These are phyloP conservation scores for Naso thynnoides DNA, from an alignment of 2,797 vertebrate species.

Conservation along the genomic window DNA sequence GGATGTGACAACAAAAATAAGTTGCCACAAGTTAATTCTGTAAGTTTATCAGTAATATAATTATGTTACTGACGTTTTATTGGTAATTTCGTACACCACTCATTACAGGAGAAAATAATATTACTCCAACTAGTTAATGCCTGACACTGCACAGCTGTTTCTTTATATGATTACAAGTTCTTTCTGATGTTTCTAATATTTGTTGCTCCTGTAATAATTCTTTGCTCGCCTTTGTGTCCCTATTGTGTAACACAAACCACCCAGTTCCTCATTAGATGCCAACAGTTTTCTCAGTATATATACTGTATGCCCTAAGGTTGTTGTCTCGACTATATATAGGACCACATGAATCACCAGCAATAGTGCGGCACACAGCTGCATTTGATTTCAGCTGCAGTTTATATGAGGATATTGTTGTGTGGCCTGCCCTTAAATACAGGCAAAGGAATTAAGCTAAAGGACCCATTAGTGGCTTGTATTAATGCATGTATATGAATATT, in stretches of 20 bases:
- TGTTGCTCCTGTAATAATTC: background rate
- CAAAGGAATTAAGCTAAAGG: background rate
- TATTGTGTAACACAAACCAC: conserved; percentile 15
- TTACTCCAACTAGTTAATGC: too few relatives aligned
- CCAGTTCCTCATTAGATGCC: conserved; percentile 21
- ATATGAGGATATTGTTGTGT: background rate
- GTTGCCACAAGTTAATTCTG: too few relatives aligned
- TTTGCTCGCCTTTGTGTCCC: conserved; percentile 7
- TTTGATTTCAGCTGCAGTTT: conserved; percentile 25
- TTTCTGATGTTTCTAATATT: background rate
- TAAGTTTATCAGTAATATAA: too few relatives aligned
- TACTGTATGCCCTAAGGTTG: conserved; percentile 45
- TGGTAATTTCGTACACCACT: too few relatives aligned
- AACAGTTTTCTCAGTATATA: conserved; percentile 14
- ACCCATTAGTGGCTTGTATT: background rate
- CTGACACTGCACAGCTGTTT: background rate
- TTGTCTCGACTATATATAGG: conserved; percentile 44
- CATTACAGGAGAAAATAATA: too few relatives aligned
- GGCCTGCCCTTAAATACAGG: background rate
- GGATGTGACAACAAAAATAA: too few relatives aligned
- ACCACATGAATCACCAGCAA: conserved; percentile 44
- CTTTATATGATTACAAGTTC: background rate
- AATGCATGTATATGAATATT: background rate
- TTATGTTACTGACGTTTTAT: too few relatives aligned
- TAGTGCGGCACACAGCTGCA: conserved; percentile 8